Base-by-base conservation (phyloP, 2,113 vertebrate species). In the Origma solitaria region DNA sequence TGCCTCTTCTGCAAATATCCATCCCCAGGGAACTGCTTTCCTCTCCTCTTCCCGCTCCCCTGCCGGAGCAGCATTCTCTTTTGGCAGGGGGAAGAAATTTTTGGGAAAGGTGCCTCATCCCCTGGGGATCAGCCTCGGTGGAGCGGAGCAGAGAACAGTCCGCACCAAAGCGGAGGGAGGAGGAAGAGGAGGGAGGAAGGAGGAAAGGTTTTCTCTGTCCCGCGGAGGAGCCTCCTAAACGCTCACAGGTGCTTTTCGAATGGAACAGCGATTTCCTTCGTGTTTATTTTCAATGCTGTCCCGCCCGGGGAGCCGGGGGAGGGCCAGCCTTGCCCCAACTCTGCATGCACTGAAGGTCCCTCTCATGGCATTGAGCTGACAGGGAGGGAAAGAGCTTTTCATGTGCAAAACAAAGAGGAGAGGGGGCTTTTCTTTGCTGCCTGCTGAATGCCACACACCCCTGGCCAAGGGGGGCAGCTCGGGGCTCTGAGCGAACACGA, bases 381-480 rank as follows among this genome's bases (percentile, higher is more conserved):
- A 42, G 91, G n/a, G 79, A 88, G 62, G 75, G 47, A 93, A 81
- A 76, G 65, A 51, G 61, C 92, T 83, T 93, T 94, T 87, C 94
- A 92, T 27, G 13, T 33, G 78, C 38, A 31, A 86, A 85, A 92
- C 82, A 88, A 93, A 94, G 49, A 31, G 86, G 64, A 84, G 80
- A 83, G 53, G 25, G 44, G 72, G 87, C 61, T 93, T 92, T 93
- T 89, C 91, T 93, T 87, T n/a, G 56, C 71, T 44, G 4, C n/a
- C 28, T 2, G 4, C 50, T 86, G 78, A 94, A 94, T 91, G 86
- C 91, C 28, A 19, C 3, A 20, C 73, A 64, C 49, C 78, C 88
- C 94, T 16, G 76, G 85, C 25, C 38, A 90, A 94, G 88, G 90
- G 72, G 90, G 90, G 89, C 87, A 91, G 91, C 94, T 72, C 66